Percentiles rank a stretch among this genome's conserved stretches.
phyloP scores from a whole-genome alignment of 1,140 invertebrate genomes.

The Meloidogyne hapla region DNA sequence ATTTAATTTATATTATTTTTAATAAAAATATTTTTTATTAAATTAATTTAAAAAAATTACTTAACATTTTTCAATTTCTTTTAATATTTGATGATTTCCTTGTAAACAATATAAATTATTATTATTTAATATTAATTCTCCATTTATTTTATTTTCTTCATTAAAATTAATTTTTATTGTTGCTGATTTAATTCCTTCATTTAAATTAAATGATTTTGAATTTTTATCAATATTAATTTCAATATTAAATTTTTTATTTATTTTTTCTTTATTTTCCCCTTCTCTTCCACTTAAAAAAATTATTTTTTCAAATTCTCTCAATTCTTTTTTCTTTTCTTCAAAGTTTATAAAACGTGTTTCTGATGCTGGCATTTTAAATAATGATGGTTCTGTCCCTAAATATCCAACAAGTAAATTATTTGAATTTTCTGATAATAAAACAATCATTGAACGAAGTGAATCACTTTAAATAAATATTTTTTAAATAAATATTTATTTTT shows the following conservation, averaged over 20 bases:
- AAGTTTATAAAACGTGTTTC: slow-evolving; percentile 50
- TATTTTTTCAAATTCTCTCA: slow-evolving; percentile 45
- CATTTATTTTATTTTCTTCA: background rate
- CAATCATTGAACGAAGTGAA: slow-evolving; percentile 33
- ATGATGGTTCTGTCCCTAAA: slow-evolving; percentile 50
- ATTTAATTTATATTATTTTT: too few species aligned
- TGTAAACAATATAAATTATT: slow-evolving; percentile 10
- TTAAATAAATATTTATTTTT: background rate
- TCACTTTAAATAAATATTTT: slow-evolving; percentile 36
- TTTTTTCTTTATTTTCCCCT: slow-evolving; percentile 1
- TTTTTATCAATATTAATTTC: slow-evolving; percentile 40
- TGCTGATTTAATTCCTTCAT: slow-evolving; percentile 48
- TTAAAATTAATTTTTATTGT: slow-evolving; percentile 27
- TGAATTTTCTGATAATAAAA: slow-evolving; percentile 43
- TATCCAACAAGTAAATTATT: slow-evolving; percentile 39
- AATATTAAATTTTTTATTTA: slow-evolving; percentile 7
- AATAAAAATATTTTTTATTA: background rate
- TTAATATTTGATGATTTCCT: background rate
- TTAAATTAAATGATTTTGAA: slow-evolving; percentile 32
- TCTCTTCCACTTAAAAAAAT: slow-evolving; percentile 33
- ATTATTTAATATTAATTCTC: background rate
- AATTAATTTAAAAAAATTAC: background rate
- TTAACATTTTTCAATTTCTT: background rate
- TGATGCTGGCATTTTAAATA: slow-evolving; percentile 56
- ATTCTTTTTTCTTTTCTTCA: slow-evolving; percentile 43